Conservation (phyloP, 1,140 invertebrate species). For the Fopius arisanus region DNA sequence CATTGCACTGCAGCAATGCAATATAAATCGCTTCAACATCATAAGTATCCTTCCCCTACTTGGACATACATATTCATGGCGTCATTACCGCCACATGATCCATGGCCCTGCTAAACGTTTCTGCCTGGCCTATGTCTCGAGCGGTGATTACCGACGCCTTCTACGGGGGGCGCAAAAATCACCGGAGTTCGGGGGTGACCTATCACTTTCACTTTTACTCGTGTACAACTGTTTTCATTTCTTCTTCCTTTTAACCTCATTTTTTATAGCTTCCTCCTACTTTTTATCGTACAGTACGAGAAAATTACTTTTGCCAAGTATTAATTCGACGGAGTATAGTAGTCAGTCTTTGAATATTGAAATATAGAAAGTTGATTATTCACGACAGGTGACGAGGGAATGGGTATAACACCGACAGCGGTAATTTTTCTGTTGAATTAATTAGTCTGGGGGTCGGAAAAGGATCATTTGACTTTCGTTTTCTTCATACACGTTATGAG, state of each 20-base stretch:
- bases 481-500: no score
- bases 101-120: slow-evolving; percentile 52
- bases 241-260: slow-evolving; percentile 2
- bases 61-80: slow-evolving; percentile 53
- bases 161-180: not conserved
- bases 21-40: slow-evolving; percentile 18
- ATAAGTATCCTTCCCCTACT: slow-evolving; percentile 27
- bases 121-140: slow-evolving; percentile 33
- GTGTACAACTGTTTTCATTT: not conserved
- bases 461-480: no score
- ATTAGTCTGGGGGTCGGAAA: no score
- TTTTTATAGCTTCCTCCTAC: not conserved
- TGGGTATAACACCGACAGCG: no score
- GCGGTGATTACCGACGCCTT: slow-evolving; percentile 13
- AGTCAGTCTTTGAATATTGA: no score
- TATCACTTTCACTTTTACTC: not conserved
- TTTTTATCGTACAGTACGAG: no score
- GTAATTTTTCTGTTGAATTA: no score
- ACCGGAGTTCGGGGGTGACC: not conserved
- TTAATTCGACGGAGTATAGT: no score
- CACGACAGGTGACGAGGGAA: no score
- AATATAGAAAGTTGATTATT: no score
- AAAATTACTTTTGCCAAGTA: no score
- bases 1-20: not conserved
- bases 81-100: slow-evolving; percentile 53